phyloP scores from a whole-genome alignment of 2,797 vertebrate species.

The Macroramphosus scolopax region DNA sequence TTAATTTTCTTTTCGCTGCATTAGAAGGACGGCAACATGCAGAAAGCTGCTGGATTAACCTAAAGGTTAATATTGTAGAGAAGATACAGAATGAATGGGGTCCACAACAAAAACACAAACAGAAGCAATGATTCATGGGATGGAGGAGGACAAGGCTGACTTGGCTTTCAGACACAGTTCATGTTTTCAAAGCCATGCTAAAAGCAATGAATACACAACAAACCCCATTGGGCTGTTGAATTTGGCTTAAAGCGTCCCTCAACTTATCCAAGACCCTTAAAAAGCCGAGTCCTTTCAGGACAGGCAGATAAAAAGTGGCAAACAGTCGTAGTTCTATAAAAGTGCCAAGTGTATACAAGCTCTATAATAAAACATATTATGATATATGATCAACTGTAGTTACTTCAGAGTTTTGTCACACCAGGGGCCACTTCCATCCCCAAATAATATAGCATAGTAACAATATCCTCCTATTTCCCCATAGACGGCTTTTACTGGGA shows the following conservation, averaged over 20 bases:
- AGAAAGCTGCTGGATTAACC: conserved; percentile 4
- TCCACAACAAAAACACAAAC: conserved; percentile 31
- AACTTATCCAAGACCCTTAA: conserved; percentile 11
- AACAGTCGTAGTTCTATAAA: conserved; percentile 1
- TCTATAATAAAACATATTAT: conserved; percentile 3
- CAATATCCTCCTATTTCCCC: conserved; percentile 43
- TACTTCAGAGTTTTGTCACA: conserved; percentile 15
- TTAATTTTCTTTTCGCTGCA: not conserved
- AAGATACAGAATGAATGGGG: conserved; percentile 21
- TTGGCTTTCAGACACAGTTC: conserved; percentile 37
- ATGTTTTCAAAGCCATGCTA: conserved; percentile 35
- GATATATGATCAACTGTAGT: too few species aligned
- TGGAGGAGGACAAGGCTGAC: conserved; percentile 30
- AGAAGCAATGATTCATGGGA: conserved; percentile 48
- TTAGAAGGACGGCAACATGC: not conserved
- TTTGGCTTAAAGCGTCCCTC: conserved; percentile 8
- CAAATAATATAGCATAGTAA: conserved; percentile 45
- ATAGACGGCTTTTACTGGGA: conserved; percentile 32
- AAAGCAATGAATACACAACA: conserved; percentile 29
- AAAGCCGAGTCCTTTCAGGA: not conserved
- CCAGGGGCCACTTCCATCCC: conserved; percentile 40
- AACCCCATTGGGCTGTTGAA: conserved; percentile 6
- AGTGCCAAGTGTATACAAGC: not conserved
- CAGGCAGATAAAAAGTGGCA: not conserved
- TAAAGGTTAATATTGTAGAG: conserved; percentile 11